Percentiles rank a stretch among this genome's conserved stretches.
Evolutionary conservation across 2,113 vertebrate genomes (phyloP).

Genomic region (Hippoglossus stenolepis): DNA sequence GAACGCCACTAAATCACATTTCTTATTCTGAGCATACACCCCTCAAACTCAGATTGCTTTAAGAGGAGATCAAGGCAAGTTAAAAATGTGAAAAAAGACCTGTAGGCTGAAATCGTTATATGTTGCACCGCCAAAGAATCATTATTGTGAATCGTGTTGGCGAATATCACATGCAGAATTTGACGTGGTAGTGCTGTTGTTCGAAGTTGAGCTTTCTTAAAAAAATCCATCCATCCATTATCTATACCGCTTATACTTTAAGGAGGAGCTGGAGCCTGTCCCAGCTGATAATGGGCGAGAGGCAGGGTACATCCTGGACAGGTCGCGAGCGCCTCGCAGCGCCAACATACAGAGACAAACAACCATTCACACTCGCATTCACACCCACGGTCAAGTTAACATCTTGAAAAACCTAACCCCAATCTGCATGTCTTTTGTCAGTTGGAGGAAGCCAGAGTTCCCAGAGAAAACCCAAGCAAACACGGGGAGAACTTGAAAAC

Average conservation of each 20-base stretch:
- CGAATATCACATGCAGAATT: neutral
- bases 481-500: too few species aligned
- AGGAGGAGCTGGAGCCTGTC: neutral
- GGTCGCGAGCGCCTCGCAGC: too few species aligned
- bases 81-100: constrained; percentile 30
- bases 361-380: too few species aligned
- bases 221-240: neutral
- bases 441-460: too few species aligned
- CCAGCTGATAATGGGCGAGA: neutral
- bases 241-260: neutral
- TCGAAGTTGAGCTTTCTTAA: neutral
- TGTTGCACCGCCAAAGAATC: neutral
- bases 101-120: neutral
- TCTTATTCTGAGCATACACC: constrained; percentile 31
- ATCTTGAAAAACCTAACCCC: too few species aligned
- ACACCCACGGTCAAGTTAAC: too few species aligned
- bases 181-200: neutral
- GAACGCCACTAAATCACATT: constrained; percentile 51
- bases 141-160: neutral
- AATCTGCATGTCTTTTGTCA: too few species aligned
- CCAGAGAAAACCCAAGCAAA: too few species aligned
- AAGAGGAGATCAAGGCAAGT: constrained; percentile 23
- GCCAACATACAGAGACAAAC: too few species aligned
- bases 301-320: too few species aligned
- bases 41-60: constrained; percentile 19